Conservation (phyloP, 2,888 invertebrate species). For the Athalia cordata region DNA sequence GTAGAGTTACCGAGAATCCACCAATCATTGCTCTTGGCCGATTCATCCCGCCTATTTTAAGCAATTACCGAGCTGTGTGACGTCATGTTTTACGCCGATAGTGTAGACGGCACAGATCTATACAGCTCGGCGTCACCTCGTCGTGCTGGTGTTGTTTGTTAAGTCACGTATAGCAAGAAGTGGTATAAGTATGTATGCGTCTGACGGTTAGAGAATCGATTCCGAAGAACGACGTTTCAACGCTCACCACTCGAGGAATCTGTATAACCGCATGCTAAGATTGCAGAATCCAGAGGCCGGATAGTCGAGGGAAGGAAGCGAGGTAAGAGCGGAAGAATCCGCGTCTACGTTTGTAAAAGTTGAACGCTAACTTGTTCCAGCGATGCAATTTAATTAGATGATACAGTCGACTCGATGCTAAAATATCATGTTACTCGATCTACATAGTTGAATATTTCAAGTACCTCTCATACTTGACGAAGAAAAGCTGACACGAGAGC, state of each 20-base stretch:
- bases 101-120: slow-evolving; percentile 15
- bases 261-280: no score
- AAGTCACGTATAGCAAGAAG: slow-evolving; percentile 23
- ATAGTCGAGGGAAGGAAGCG: no score
- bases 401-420: neutral
- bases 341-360: no score
- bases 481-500: neutral
- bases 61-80: slow-evolving; percentile 59
- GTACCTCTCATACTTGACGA: neutral
- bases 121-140: neutral
- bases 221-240: neutral
- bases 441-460: neutral
- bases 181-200: neutral
- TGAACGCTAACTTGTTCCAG: no score
- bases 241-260: no score
- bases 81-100: slow-evolving; percentile 49
- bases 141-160: slow-evolving; percentile 13
- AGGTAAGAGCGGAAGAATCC: no score
- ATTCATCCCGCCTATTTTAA: slow-evolving; percentile 65
- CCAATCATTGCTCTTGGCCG: slow-evolving; percentile 50
- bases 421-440: neutral
- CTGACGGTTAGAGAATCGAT: neutral
- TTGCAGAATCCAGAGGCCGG: no score
- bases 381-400: no score
- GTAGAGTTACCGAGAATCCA: slow-evolving; percentile 29